Conservation (phyloP, 2,888 invertebrate species). For the Malachius bipustulatus region DNA sequence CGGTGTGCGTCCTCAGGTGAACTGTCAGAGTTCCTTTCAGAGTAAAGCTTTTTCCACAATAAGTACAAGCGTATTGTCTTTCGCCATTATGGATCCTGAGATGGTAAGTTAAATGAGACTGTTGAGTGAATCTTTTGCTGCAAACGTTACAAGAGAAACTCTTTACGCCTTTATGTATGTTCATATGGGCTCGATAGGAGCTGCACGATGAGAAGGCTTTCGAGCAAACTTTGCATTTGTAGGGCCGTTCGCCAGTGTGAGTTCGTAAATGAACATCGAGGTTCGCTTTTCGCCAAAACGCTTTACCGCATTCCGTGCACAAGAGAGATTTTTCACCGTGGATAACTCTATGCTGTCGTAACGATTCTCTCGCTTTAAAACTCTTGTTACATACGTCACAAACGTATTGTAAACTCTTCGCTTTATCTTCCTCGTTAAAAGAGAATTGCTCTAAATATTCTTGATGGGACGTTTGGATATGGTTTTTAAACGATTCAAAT, state of each 20-base stretch:
- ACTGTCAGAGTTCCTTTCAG: neutral
- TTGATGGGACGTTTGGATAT: too few species aligned
- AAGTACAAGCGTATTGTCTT: constrained; percentile 7
- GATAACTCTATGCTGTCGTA: neutral
- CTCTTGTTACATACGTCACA: neutral
- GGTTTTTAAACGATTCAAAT: too few species aligned
- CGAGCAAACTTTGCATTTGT: neutral
- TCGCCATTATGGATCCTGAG: constrained; percentile 7
- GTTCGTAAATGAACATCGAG: neutral
- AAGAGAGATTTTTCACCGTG: neutral
- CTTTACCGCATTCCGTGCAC: constrained; percentile 4
- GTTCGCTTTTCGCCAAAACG: neutral
- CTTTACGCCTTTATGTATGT: constrained; percentile 21
- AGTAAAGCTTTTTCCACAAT: constrained; percentile 3
- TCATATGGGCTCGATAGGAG: neutral
- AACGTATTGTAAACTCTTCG: too few species aligned
- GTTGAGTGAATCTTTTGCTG: constrained; percentile 8
- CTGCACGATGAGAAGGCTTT: neutral
- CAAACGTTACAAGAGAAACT: constrained; percentile 8
- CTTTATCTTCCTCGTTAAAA: constrained; percentile 1
- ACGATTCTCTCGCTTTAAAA: neutral
- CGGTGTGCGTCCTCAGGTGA: neutral
- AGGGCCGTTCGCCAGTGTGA: constrained; percentile 5
- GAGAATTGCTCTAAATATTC: too few species aligned
- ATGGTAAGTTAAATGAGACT: constrained; percentile 5